phyloP scores from a whole-genome alignment of 2,888 invertebrate species.

The Eledone cirrhosa region DNA sequence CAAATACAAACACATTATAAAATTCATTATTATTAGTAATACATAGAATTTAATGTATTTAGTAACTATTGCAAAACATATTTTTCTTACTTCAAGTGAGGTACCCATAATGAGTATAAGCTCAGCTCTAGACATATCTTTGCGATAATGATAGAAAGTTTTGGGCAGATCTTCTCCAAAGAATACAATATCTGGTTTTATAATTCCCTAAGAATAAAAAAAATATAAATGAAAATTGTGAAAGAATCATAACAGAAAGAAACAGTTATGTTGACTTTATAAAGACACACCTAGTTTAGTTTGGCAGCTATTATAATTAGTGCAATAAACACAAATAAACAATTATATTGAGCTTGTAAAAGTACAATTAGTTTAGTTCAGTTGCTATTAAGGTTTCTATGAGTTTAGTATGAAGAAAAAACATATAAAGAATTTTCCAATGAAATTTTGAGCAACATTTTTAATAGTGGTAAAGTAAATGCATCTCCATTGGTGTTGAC shows the following conservation, averaged over 20 bases:
- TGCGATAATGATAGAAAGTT: constrained; percentile 62
- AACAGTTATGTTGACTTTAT: not conserved
- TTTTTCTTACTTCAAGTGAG: constrained; percentile 64
- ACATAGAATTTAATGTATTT: not conserved
- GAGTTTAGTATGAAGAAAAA: too few species aligned
- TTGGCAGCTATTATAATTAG: too few species aligned
- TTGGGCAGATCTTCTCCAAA: constrained; percentile 67
- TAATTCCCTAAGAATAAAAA: constrained; percentile 51
- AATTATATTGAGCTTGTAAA: too few species aligned
- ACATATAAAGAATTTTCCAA: too few species aligned
- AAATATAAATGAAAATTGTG: constrained; percentile 5
- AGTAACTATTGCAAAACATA: not conserved
- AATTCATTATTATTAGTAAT: not conserved
- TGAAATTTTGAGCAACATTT: too few species aligned
- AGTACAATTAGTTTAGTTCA: too few species aligned
- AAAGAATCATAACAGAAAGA: not conserved
- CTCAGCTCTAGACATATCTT: constrained; percentile 64
- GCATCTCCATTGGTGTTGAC: too few species aligned
- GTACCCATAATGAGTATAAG: constrained; percentile 67
- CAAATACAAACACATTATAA: constrained; percentile 15
- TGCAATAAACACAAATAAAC: too few species aligned
- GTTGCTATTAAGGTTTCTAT: too few species aligned
- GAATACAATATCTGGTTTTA: constrained; percentile 66
- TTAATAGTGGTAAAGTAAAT: too few species aligned
- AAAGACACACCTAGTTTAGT: too few species aligned